phyloP scores from a whole-genome alignment of 64 coral and sea anemone genomes.

The Actinia tenebrosa region DNA sequence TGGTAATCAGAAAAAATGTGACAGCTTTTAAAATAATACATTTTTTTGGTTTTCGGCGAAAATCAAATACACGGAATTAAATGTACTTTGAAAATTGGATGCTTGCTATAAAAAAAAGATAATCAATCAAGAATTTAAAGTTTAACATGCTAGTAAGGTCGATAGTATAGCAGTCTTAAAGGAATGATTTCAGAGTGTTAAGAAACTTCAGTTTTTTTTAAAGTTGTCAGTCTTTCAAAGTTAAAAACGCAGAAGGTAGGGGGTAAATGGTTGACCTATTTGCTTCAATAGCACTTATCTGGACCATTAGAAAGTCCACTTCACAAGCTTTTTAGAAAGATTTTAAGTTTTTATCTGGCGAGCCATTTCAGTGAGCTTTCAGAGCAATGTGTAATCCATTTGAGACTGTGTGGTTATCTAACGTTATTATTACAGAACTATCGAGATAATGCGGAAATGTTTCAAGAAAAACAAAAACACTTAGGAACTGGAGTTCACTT shows the following conservation, averaged over 20 bases:
- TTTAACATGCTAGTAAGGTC: no score
- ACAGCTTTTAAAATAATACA: no score
- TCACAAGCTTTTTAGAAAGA: conserved; percentile 1
- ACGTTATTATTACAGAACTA: neutral
- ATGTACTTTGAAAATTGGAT: no score
- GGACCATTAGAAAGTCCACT: neutral
- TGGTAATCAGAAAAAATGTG: no score
- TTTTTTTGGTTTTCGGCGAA: no score
- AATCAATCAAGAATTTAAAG: no score
- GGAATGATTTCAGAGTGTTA: no score
- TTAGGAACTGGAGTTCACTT: neutral
- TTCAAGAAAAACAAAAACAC: conserved; percentile 1
- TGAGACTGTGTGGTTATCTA: neutral
- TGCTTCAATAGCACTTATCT: neutral
- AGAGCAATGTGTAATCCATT: neutral
- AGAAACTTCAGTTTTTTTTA: neutral
- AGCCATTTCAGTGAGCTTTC: neutral
- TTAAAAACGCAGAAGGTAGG: neutral
- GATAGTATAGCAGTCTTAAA: no score
- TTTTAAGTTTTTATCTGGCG: neutral
- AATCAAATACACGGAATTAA: no score
- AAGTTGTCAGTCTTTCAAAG: neutral
- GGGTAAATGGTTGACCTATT: neutral
- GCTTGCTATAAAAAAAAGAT: no score
- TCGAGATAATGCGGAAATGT: neutral